Percentiles rank a stretch among this genome's conserved stretches.
Conservation (phyloP, 1,140 invertebrate species). For the Physella acuta region DNA sequence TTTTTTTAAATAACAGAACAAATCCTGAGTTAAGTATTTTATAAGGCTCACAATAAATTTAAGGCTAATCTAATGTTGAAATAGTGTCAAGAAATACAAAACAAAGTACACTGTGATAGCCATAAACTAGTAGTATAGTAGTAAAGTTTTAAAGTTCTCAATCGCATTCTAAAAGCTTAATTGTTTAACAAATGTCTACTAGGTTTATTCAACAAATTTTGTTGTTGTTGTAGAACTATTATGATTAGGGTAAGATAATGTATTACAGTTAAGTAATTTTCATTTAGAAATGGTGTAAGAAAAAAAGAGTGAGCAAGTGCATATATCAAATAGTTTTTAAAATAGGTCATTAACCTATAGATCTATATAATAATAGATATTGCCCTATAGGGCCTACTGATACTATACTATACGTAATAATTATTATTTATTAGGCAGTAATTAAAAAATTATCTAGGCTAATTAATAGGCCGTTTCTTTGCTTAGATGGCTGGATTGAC, state of each 20-base stretch:
- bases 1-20: too few species aligned
- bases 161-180: background rate
- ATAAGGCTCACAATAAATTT: background rate
- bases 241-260: background rate
- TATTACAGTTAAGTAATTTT: too few species aligned
- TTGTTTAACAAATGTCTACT: background rate
- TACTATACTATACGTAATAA: background rate
- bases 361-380: background rate
- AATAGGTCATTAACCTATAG: background rate
- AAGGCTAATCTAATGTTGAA: background rate
- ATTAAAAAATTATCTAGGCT: too few species aligned
- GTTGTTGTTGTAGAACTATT: background rate
- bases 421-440: background rate
- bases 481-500: too few species aligned
- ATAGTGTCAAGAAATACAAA: background rate
- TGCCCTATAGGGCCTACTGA: background rate
- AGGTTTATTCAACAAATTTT: background rate
- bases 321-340: background rate
- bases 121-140: background rate
- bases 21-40: background rate
- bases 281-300: too few species aligned
- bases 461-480: too few species aligned
- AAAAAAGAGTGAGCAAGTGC: slow-evolving; percentile 13
- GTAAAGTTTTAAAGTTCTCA: background rate
- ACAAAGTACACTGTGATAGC: background rate